Conservation (phyloP, 53 echinoderm and acorn worm species). For the Temnopleurus reevesii region DNA sequence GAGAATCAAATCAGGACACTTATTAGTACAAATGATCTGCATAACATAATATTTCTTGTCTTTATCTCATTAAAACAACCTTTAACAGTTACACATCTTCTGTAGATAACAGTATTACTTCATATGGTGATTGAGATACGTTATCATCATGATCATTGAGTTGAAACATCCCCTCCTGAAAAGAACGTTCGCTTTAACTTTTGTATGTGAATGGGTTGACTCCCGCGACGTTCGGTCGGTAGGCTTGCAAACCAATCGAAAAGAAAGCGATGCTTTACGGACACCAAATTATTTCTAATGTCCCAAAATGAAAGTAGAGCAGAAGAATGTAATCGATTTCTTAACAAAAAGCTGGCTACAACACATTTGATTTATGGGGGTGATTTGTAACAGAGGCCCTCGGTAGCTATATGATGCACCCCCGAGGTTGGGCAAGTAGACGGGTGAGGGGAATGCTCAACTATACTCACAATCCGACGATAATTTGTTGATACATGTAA, state of each 20-base stretch:
- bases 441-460: slow-evolving; percentile 5
- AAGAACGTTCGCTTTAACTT: too few species aligned
- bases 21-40: too few species aligned
- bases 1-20: too few species aligned
- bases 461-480: too few species aligned
- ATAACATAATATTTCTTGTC: too few species aligned
- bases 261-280: slow-evolving; percentile 29
- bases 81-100: too few species aligned
- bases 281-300: slow-evolving; percentile 49
- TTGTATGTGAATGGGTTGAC: background rate
- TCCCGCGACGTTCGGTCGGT: slow-evolving; percentile 38
- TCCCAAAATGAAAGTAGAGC: slow-evolving; percentile 35
- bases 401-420: background rate
- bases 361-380: slow-evolving; percentile 34
- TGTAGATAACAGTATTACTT: too few species aligned
- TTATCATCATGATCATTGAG: too few species aligned
- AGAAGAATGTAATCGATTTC: slow-evolving; percentile 49
- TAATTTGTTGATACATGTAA: too few species aligned
- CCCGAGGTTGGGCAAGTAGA: background rate
- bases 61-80: too few species aligned
- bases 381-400: slow-evolving; percentile 35
- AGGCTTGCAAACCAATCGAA: slow-evolving; percentile 30
- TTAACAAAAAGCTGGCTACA: slow-evolving; percentile 52
- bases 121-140: too few species aligned
- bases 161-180: too few species aligned